Evolutionary conservation across 1,140 invertebrate species (phyloP).

Genomic region (Trachymyrmex cornetzi): DNA sequence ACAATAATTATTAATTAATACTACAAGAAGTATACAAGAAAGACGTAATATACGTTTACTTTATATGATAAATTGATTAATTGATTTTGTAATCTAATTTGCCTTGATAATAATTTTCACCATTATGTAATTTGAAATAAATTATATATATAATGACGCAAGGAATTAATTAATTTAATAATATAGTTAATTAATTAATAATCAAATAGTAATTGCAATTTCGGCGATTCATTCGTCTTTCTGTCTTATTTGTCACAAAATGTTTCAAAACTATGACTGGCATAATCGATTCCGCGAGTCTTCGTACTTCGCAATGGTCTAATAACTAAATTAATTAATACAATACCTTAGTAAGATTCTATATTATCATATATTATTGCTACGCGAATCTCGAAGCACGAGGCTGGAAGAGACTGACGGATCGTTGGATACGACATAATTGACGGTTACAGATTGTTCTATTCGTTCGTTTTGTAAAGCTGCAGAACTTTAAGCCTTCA

Average conservation of each 20-base stretch:
- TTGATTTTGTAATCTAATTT: slow-evolving; percentile 3
- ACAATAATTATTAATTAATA: slow-evolving; percentile 7
- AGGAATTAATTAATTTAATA: slow-evolving; percentile 36
- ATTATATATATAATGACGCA: neutral
- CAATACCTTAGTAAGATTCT: neutral
- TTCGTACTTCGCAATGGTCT: slow-evolving; percentile 52
- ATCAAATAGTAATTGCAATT: slow-evolving; percentile 3
- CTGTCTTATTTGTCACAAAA: slow-evolving; percentile 5
- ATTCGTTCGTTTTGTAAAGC: slow-evolving; percentile 26
- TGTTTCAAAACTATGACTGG: slow-evolving; percentile 9
- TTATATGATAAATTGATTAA: neutral
- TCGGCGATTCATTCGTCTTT: slow-evolving; percentile 39
- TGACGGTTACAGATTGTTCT: slow-evolving; percentile 54
- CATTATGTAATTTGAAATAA: slow-evolving; percentile 6
- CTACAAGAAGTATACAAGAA: neutral
- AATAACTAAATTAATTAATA: slow-evolving; percentile 34
- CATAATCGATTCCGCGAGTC: slow-evolving; percentile 37
- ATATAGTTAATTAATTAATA: slow-evolving; percentile 25
- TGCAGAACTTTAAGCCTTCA: slow-evolving; percentile 43
- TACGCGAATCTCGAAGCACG: slow-evolving; percentile 30
- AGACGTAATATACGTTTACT: neutral
- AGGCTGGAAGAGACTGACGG: slow-evolving; percentile 34
- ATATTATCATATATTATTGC: slow-evolving; percentile 30
- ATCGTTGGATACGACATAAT: slow-evolving; percentile 58
- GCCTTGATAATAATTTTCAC: neutral